Conservation (phyloP, 2,888 invertebrate genomes). For the Epirrita christyi region DNA sequence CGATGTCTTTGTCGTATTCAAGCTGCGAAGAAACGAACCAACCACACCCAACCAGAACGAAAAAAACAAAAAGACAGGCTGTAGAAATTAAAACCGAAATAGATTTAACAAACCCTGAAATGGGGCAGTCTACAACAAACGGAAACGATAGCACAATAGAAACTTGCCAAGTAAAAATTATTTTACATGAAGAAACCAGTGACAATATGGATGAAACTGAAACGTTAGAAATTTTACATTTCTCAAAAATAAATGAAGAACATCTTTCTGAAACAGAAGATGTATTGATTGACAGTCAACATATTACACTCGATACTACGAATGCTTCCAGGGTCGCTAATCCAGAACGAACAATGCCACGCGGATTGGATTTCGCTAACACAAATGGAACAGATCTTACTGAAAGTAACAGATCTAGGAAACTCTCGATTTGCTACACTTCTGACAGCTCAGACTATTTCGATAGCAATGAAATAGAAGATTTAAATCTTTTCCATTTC, state of each 20-base stretch:
- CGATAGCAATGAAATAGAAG: background rate
- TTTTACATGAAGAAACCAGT: slow-evolving; percentile 1
- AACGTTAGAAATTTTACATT: background rate
- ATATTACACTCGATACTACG: background rate
- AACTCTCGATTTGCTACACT: background rate
- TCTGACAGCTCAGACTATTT: background rate
- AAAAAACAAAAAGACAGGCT: background rate
- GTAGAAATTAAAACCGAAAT: background rate
- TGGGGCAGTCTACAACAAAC: background rate
- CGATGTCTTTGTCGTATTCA: background rate
- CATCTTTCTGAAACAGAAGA: background rate
- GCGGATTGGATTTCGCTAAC: background rate
- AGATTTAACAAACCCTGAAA: background rate
- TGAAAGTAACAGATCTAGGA: background rate
- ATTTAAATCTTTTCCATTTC: slow-evolving; percentile 17
- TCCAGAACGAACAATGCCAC: background rate
- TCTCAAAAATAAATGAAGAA: background rate
- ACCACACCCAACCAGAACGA: background rate
- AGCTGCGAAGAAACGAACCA: slow-evolving; percentile 8
- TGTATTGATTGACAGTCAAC: background rate
- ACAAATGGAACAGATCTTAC: background rate
- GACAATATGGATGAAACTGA: background rate
- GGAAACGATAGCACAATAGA: background rate
- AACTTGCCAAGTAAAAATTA: background rate
- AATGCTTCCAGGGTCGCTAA: background rate